A percentile compares a stretch with the other conserved stretches of the same genome.
Evolutionary conservation across 1,140 invertebrate genomes (phyloP).

Genomic region (Coptotermes formosanus): DNA sequence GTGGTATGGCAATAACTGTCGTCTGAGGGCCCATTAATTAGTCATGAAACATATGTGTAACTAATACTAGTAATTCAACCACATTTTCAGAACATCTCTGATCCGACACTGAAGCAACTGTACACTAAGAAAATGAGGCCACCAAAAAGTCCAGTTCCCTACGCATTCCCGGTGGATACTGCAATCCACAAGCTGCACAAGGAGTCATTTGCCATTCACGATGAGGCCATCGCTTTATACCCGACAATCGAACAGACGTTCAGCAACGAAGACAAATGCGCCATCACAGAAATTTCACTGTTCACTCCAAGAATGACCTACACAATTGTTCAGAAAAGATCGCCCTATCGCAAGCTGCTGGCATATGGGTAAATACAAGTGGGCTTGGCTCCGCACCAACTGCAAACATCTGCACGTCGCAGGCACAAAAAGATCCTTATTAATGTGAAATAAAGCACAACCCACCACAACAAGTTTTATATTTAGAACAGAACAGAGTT

Average conservation of each 20-base stretch:
- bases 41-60: too few species aligned
- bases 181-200: background rate
- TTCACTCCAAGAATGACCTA: background rate
- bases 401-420: too few species aligned
- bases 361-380: background rate
- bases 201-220: background rate
- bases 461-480: too few species aligned
- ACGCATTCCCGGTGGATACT: background rate
- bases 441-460: too few species aligned
- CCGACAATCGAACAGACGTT: background rate
- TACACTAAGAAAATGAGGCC: background rate
- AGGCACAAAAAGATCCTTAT: too few species aligned
- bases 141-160: background rate
- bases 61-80: too few species aligned
- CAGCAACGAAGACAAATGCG: background rate
- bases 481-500: too few species aligned
- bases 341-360: background rate
- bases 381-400: too few species aligned
- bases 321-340: background rate
- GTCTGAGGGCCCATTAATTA: too few species aligned
- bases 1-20: too few species aligned
- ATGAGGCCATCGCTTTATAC: background rate
- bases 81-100: background rate
- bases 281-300: background rate
- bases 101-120: background rate